Evolutionary conservation across 1,140 invertebrate species (phyloP).

Genomic region (Calliphora vicina): DNA sequence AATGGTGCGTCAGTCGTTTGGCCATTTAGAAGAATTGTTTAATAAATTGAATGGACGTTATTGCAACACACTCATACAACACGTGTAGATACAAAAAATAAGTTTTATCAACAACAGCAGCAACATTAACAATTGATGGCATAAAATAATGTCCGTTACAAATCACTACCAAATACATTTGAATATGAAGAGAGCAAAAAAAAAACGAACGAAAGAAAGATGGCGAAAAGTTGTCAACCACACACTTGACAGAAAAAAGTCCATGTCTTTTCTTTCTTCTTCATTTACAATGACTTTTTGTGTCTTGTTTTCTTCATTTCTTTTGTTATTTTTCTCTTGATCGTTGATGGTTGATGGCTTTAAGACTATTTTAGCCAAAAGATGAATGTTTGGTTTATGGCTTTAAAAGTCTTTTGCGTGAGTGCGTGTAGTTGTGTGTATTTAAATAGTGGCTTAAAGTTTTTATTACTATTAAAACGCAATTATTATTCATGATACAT

Average conservation of each 20-base stretch:
- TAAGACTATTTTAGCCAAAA: background rate
- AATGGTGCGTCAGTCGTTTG: no score
- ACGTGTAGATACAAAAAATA: no score
- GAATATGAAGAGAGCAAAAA: background rate
- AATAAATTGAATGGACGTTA: no score
- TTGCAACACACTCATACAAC: no score
- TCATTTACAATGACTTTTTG: background rate
- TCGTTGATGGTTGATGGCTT: background rate
- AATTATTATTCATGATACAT: conserved; percentile 22
- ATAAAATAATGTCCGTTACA: conserved; percentile 6
- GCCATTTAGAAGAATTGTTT: no score
- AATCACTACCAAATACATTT: background rate
- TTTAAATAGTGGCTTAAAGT: background rate
- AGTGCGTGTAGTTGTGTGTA: background rate
- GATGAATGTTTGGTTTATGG: conserved; percentile 4
- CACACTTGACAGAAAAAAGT: background rate
- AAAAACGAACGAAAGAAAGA: background rate
- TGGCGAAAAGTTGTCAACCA: background rate
- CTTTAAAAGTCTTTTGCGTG: background rate
- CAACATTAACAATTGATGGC: background rate
- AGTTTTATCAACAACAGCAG: no score
- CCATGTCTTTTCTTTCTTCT: background rate
- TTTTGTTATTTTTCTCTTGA: background rate
- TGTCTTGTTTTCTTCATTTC: background rate
- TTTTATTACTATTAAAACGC: conserved; percentile 21